Base-by-base conservation (phyloP, 2,888 invertebrate species). In the Melinaea menophilus region DNA sequence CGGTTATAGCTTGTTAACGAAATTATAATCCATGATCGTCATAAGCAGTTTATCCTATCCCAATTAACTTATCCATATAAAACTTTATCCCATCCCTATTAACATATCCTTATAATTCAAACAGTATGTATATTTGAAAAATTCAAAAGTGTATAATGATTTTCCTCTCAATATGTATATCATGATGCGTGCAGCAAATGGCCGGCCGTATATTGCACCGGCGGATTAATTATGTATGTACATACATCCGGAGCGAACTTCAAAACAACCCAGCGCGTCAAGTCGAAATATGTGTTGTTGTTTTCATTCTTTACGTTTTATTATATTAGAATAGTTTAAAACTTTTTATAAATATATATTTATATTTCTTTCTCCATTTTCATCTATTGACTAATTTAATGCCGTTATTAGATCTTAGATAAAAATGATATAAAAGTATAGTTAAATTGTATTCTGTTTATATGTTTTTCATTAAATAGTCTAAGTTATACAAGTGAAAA, bases 201-300 rank as follows among this genome's bases (percentile, higher is more conserved):
- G 65, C 63, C 62, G 58, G 58, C 69, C 64, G 68, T 72, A 72
- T 75, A 75, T 71, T 67, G 73, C 69, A 67, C 67, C 65, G 64
- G 46, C 63, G 67, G 66, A 79, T 81, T 78, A 77, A 80, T 82
- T 81, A 82, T 80, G 80, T 77, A 82, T 81, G 79, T 81, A 78
- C 79, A 80, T 82, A 70, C 59, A 66, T 68, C 74, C 74, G 65
- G 64, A 67, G 69, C 72, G 73, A 76, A 74, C 75, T 73, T 74
- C 73, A 73, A 68, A 69, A 71, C 68, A 66, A 62, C 64, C 66
- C 59, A 48, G 60, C 65, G 59, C 61, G 67, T 57, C 55, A 61
- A 63, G 57, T 7, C 56, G 51, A 51, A 51, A 51, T 51, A 11
- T 51, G 31, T 31, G 31, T 5, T 31, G 31, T 31, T 48, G n/a